These are phyloP conservation scores for Catajapyx aquilonaris DNA, from an alignment of 1,140 invertebrate genomes.

Conservation along the genomic window DNA sequence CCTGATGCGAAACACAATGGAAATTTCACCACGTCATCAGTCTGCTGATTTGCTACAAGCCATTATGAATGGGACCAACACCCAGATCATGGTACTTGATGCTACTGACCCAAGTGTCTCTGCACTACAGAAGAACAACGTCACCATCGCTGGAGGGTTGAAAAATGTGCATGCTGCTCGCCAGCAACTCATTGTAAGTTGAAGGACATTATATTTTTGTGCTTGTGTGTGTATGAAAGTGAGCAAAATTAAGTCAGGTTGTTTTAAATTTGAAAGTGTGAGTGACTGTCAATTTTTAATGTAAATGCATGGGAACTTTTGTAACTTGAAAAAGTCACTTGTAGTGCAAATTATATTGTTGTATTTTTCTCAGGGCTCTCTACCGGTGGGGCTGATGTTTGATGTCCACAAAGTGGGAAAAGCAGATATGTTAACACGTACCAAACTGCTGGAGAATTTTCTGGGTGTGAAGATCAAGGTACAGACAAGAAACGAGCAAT, in stretches of 20 bases:
- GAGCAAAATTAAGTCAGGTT: conserved; percentile 1
- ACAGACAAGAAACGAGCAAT: conserved; percentile 65
- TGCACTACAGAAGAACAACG: conserved; percentile 66
- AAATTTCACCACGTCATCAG: conserved; percentile 85
- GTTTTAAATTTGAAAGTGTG: not conserved
- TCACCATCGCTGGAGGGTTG: conserved; percentile 72
- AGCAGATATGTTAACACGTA: conserved; percentile 41
- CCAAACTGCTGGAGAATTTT: conserved; percentile 48
- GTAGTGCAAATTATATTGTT: conserved; percentile 3
- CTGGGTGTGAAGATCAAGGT: conserved; percentile 72
- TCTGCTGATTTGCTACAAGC: conserved; percentile 61
- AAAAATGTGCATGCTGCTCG: conserved; percentile 70
- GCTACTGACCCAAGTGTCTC: conserved; percentile 60
- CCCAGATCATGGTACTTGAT: conserved; percentile 72
- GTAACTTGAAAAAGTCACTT: conserved; percentile 3
- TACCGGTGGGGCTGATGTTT: conserved; percentile 83
- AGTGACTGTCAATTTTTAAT: not conserved
- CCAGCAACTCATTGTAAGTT: conserved; percentile 68
- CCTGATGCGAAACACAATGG: conserved; percentile 71
- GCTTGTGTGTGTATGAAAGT: not conserved
- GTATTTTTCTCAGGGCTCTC: conserved; percentile 47
- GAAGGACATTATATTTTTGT: conserved; percentile 1
- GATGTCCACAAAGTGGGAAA: conserved; percentile 58
- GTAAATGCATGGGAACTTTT: not conserved
- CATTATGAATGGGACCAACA: conserved; percentile 66